phyloP scores from a whole-genome alignment of 2,797 vertebrate species.

The Carapus acus region DNA sequence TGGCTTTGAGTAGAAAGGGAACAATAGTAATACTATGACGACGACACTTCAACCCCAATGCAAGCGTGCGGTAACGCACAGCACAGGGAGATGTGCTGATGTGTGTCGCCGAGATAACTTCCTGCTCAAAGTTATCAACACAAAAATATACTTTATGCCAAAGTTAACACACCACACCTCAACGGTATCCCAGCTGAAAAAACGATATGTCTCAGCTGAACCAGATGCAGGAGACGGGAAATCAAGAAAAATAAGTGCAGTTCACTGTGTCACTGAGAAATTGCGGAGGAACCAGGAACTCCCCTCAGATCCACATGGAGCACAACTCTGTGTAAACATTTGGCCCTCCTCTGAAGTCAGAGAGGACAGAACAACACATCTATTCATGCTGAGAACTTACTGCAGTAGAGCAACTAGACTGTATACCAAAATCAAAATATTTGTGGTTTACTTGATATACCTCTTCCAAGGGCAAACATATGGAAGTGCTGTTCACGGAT shows the following conservation, averaged over 20 bases:
- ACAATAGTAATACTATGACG: not conserved
- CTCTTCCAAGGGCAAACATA: slow-evolving; percentile 35
- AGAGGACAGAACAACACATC: slow-evolving; percentile 49
- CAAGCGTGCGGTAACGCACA: no score
- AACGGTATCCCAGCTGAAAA: not conserved
- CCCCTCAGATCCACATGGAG: slow-evolving; percentile 9
- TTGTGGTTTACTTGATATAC: slow-evolving; percentile 30
- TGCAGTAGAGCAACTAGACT: no score
- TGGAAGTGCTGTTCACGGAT: slow-evolving; percentile 18
- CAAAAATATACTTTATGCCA: not conserved
- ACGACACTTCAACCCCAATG: no score
- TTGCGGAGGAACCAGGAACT: not conserved
- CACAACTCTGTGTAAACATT: slow-evolving; percentile 3
- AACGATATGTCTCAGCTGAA: not conserved
- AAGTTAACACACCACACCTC: not conserved
- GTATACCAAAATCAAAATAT: no score
- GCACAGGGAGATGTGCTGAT: no score
- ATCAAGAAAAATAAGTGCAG: not conserved
- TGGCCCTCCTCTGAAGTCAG: slow-evolving; percentile 5
- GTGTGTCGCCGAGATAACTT: not conserved
- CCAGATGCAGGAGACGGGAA: not conserved
- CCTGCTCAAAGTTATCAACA: not conserved
- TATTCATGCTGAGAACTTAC: no score
- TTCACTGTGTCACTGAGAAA: slow-evolving; percentile 17
- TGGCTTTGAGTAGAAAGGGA: slow-evolving; percentile 8